Evolutionary conservation across 2,797 vertebrate genomes (phyloP), one percentile per base, ranked within the genome.

Genomic region (Rhincodon typus): DNA sequence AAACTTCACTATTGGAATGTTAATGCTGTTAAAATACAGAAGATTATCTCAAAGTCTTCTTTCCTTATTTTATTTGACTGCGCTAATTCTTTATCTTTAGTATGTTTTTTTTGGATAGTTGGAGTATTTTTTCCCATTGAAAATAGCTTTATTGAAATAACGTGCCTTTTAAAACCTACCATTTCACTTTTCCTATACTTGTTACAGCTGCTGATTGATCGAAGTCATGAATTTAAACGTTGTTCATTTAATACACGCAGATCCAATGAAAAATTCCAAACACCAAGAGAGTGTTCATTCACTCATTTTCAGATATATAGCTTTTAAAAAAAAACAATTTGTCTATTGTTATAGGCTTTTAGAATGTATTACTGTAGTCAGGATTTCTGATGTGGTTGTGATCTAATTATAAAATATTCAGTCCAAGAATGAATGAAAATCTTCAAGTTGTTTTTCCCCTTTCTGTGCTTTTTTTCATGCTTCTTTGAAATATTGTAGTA

Each of bases 21-120:
- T 98, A 98, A 98, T 98, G 97, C 97, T 97, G 97, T 97, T 97
- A 98, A 97, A 98, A 98, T 98, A 98, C 98, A 97, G 97, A 97
- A 98, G 97, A 98, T 99, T 98, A 98, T 98, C 98, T 98, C 97
- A 98, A 98, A 98, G 98, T 97, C 98, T 98, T 97, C 97, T 96
- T 97, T 97, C 97, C 97, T 97, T 98, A 97, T 97, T 97, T 97
- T 98, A 98, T 98, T 98, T 98, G n/a, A 27, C 57, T 74, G n/a
- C 57, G 27, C 30, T 77, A 53, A 77, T 53, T 15, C 70, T 25
- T 66, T 62, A 5, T 42, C 38, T n/a, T 17, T 8, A 95, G 70
- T 50, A 77, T n/a, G n/a, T 74, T 6, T 30, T 50, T 4, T 74
- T 30, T 50, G 94, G 19, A 4, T 25, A 94, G 53, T 30, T 15